Conservation (phyloP, 2,797 vertebrate genomes). For the Austrolebias charrua region DNA sequence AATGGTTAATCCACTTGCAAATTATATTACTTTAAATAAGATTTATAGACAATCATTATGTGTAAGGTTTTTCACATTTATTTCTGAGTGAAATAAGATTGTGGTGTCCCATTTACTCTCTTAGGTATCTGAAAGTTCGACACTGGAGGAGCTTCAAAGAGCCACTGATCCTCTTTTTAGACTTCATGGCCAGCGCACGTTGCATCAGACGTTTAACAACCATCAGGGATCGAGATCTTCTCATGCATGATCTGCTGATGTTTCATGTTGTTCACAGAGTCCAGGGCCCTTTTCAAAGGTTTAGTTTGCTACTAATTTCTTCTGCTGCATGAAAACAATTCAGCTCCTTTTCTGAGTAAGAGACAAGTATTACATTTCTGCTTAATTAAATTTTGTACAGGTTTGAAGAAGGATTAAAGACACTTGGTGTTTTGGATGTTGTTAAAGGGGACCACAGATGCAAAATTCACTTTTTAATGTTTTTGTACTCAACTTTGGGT, state of each 20-base stretch:
- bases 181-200: too few relatives aligned
- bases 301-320: background rate
- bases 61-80: background rate
- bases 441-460: too few relatives aligned
- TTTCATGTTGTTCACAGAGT: background rate
- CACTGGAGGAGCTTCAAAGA: background rate
- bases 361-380: background rate
- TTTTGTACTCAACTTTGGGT: too few relatives aligned
- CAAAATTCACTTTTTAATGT: too few relatives aligned
- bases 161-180: background rate
- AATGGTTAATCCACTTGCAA: background rate
- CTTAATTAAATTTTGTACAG: background rate
- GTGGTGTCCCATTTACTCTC: background rate
- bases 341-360: background rate
- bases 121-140: background rate
- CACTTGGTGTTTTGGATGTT: too few relatives aligned
- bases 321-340: background rate
- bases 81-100: background rate
- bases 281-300: background rate
- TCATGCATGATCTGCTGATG: too few relatives aligned
- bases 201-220: background rate
- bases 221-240: background rate
- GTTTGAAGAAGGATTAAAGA: background rate
- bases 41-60: background rate
- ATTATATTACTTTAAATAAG: background rate